Base-by-base conservation (phyloP, 2,113 vertebrate species). In the Burhinus oedicnemus region DNA sequence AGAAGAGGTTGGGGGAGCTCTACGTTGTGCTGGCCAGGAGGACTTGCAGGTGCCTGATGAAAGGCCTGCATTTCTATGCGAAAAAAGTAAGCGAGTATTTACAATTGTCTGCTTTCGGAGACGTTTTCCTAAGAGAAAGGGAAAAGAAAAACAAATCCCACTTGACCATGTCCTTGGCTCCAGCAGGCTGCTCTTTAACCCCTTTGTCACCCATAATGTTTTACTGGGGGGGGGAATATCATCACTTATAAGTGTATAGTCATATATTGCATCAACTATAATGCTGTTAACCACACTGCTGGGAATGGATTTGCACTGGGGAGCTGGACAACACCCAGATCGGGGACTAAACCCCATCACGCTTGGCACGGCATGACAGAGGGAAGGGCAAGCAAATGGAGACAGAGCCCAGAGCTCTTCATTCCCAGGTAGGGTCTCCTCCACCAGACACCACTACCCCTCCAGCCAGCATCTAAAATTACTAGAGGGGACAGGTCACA, bases 341-440 rank as follows among this genome's bases (percentile, higher is more conserved):
- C 0, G 10, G 62, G 44, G 38, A 9, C 36, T 20, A 49, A 86
- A n/a, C 32, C n/a, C 45, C 72, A 18, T 3, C 55, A 15, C 3
- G 2, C 22, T 13, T 23, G 17, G 18, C 40, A 32, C 3, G 6
- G 26, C 12, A 21, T 0, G 0, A 29, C 1, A 14, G n/a, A 80
- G 32, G 27, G 32, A 45, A 87, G 8, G 58, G 64, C 61, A 9
- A 62, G n/a, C 26, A 38, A 45, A 17, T 0, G 18, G 40, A 54
- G 27, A 51, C 0, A 15, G 12, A 69, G 40, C 29, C n/a, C 21
- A 15, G 20, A n/a, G 25, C 19, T 78, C 34, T 17, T 68, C 1
- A 1, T 22, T 81, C 40, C n/a, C 62, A 55, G 29, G 47, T 22
- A 55, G 29, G 13, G 10, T 18, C 38, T 70, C 51, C 34, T 44